Evolutionary conservation across 2,888 invertebrate species (phyloP), one percentile per base, ranked within the genome.

Genomic region (Perdita meconis): DNA sequence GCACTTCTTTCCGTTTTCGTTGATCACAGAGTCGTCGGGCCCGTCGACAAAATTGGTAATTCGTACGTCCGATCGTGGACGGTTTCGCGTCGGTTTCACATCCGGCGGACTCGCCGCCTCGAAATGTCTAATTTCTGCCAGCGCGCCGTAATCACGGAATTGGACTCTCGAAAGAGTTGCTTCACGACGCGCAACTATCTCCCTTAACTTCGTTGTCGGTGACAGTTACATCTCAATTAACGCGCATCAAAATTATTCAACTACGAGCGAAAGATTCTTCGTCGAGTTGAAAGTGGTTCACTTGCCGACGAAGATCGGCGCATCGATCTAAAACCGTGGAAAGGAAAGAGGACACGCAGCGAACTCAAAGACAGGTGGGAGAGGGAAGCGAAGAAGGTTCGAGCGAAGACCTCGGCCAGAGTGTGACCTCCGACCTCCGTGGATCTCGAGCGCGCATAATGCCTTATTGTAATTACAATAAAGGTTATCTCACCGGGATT

Each of bases 391-490:
- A 34, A 10, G 24, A 10, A 34, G 71, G 55, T 56, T 56, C 69
- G 72, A 82, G 85, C 71, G 83, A 85, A 85, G 85, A 85, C 69
- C 81, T 80, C 77, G 75, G 69, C 81, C 66, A 47, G 53, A 70
- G 77, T 74, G 68, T 85, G 86, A 88, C 89, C 88, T 85, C 76
- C 82, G 87, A 88, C 87, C 85, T 60, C 68, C 44, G 50, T 53
- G 73, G 80, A 80, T 85, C 69, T 78, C 80, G 82, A 56, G 77
- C 81, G 77, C 81, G 81, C 85, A 89, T 87, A 88, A 87, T 86
- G 84, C 85, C 86, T 90, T 89, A 90, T 91, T 90, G 88, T 90
- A 90, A 91, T 91, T 90, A 90, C 86, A 91, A 91, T 90, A 87
- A 88, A 89, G 90, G 90, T 91, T 91, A 90, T 90, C 90, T 88